These are phyloP conservation scores for Pocillopora meandrina DNA, from an alignment of 92 coral and sea anemone genomes.

Conservation along the genomic window DNA sequence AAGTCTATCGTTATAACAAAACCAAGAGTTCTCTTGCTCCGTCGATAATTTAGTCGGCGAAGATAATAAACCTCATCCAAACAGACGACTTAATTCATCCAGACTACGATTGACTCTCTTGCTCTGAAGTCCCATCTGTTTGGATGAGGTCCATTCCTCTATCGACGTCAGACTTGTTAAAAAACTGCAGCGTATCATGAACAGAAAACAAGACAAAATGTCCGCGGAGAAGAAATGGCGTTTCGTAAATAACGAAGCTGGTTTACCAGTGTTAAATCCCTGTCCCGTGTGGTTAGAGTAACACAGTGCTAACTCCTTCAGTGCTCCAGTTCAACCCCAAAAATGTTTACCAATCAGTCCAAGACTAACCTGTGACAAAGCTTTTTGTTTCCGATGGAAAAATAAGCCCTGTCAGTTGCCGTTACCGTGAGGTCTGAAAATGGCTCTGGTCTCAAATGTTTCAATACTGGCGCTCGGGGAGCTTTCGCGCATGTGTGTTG, in stretches of 20 bases:
- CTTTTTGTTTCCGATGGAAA: conserved; percentile 68
- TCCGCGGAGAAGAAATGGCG: conserved; percentile 25
- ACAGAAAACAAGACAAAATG: conserved; percentile 11
- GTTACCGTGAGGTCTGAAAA: conserved; percentile 76
- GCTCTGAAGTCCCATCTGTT: conserved; percentile 38
- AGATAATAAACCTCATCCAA: conserved; percentile 33
- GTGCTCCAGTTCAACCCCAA: conserved; percentile 44
- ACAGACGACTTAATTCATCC: conserved; percentile 21
- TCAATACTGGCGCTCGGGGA: conserved; percentile 78
- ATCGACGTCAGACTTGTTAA: conserved; percentile 11
- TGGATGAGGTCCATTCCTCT: conserved; percentile 32
- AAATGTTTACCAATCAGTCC: conserved; percentile 54
- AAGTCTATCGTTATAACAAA: neutral
- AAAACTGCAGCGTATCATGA: conserved; percentile 13
- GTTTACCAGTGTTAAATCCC: conserved; percentile 37
- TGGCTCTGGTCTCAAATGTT: conserved; percentile 73
- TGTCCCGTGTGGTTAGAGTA: conserved; percentile 3
- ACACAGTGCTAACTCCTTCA: conserved; percentile 21
- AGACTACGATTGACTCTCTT: neutral
- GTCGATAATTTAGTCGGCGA: neutral
- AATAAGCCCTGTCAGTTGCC: conserved; percentile 53
- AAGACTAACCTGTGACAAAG: conserved; percentile 94
- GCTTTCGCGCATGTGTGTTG: conserved; percentile 77
- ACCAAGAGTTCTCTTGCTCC: conserved; percentile 30
- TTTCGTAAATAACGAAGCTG: conserved; percentile 29